These are phyloP conservation scores for Smutsia gigantea DNA, from an alignment of 2,797 vertebrate genomes.

Conservation along the genomic window DNA sequence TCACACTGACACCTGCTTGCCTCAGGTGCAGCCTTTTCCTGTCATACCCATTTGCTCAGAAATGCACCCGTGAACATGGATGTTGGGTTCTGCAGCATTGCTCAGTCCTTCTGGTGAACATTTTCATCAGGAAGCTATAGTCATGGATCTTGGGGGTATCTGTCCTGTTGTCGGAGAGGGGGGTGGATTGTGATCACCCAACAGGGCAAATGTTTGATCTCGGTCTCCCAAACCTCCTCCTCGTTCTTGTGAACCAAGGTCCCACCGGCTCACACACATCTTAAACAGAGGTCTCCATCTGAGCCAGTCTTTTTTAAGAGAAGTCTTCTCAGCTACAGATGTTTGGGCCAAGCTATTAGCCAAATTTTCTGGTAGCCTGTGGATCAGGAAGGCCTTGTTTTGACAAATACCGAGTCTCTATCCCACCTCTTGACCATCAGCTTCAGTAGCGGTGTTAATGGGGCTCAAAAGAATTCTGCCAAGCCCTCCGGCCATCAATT, in stretches of 20 bases:
- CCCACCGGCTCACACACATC: background rate
- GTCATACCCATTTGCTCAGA: background rate
- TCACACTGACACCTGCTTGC: background rate
- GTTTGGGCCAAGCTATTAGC: background rate
- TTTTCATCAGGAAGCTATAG: background rate
- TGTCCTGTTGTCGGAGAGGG: background rate
- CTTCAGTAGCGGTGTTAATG: background rate
- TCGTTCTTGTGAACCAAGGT: background rate
- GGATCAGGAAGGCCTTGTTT: background rate
- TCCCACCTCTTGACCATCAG: background rate
- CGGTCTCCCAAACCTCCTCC: background rate
- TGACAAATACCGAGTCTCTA: background rate
- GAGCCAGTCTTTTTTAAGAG: background rate
- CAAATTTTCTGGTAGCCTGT: background rate
- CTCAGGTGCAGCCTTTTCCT: too few relatives aligned
- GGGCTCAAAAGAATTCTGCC: background rate
- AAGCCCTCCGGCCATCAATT: background rate
- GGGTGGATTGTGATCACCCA: background rate
- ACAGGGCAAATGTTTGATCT: background rate
- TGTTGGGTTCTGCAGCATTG: background rate
- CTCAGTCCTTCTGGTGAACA: background rate
- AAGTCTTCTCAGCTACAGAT: background rate
- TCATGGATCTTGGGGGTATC: too few relatives aligned
- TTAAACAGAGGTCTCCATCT: background rate
- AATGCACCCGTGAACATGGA: background rate